Evolutionary conservation across 2,113 vertebrate species (phyloP).

Genomic region (Smithornis capensis): DNA sequence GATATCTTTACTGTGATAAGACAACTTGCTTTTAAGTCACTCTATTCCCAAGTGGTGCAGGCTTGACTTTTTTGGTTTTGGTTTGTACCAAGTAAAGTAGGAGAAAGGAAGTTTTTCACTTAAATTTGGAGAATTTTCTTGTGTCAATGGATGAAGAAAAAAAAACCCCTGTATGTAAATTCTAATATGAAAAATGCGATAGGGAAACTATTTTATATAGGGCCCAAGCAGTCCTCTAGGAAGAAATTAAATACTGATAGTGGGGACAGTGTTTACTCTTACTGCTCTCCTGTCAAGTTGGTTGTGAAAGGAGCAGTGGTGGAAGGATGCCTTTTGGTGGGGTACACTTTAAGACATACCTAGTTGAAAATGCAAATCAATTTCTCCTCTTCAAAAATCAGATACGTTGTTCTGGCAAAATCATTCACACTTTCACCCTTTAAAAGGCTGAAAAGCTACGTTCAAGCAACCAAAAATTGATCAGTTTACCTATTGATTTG

Average conservation of each 20-base stretch:
- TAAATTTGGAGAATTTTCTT: not conserved
- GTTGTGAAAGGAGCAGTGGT: not conserved
- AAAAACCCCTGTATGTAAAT: not conserved
- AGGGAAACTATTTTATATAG: not conserved
- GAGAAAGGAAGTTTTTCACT: not conserved
- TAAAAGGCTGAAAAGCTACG: not conserved
- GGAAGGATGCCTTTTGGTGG: not conserved
- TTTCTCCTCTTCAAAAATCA: not conserved
- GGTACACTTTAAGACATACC: not conserved
- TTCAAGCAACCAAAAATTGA: not conserved
- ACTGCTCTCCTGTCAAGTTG: accelerated
- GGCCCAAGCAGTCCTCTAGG: not conserved
- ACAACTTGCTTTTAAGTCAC: not conserved
- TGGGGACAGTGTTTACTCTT: not conserved
- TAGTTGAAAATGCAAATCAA: not conserved
- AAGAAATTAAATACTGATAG: not conserved
- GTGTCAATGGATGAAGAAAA: not conserved
- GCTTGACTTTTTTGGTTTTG: not conserved
- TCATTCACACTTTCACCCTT: not conserved
- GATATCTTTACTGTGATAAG: not conserved
- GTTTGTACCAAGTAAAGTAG: not conserved
- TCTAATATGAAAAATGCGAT: not conserved
- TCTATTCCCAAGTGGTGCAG: not conserved
- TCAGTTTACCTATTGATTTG: not conserved
- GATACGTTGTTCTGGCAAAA: not conserved